Conservation (phyloP, 2,113 vertebrate genomes). For the Urocolius indicus region DNA sequence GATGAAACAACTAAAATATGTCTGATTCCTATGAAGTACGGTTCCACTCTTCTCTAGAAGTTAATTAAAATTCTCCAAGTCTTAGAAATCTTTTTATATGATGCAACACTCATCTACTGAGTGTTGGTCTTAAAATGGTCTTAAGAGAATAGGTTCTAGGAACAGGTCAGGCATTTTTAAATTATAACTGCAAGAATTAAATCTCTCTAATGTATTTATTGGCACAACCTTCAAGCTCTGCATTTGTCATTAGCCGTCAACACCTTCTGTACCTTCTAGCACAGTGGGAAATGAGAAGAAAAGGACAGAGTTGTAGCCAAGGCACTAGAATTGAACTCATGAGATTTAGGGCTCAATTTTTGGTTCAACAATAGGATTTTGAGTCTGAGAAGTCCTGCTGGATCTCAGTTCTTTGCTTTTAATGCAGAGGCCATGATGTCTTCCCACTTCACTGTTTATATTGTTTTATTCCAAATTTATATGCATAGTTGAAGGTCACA, state of each 20-base stretch:
- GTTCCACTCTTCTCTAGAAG: neutral
- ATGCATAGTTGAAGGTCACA: accelerated
- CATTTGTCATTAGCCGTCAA: neutral
- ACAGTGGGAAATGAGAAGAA: neutral
- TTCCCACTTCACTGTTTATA: neutral
- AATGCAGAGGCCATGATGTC: no score
- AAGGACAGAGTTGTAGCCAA: neutral
- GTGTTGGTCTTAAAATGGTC: neutral
- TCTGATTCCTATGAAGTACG: neutral
- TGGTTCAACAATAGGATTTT: neutral
- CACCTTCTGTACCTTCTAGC: neutral
- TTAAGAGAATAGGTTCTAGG: neutral
- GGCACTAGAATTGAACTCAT: neutral
- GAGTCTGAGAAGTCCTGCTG: neutral
- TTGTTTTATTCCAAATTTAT: neutral
- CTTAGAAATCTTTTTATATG: neutral
- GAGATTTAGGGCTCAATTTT: neutral
- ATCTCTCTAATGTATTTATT: neutral
- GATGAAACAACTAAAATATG: neutral
- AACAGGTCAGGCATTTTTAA: neutral
- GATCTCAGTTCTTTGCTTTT: neutral
- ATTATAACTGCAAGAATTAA: neutral
- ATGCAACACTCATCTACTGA: neutral
- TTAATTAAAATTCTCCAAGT: neutral
- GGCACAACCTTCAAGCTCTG: neutral